Evolutionary conservation across 2,113 vertebrate genomes (phyloP).

Genomic region (Pelvicachromis taeniatus): DNA sequence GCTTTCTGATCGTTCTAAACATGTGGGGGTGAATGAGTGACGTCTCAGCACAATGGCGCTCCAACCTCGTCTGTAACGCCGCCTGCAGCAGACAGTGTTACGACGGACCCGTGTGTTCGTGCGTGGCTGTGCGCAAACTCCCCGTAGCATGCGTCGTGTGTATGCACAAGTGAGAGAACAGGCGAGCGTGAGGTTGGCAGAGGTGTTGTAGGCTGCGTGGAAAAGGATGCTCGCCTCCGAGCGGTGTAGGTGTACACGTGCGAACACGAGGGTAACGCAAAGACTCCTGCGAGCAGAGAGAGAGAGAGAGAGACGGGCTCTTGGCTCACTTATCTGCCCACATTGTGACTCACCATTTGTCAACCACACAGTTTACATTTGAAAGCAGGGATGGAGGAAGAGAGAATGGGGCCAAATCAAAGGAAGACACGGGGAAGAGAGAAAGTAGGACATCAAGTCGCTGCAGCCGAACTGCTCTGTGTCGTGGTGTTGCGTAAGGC

Average conservation of each 20-base stretch:
- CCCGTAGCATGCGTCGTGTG: background rate
- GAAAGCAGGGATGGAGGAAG: conserved; percentile 24
- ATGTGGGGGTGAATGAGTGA: conserved; percentile 43
- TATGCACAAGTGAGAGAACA: background rate
- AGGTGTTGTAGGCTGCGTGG: conserved; percentile 21
- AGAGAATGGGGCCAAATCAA: background rate
- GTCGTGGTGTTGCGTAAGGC: background rate
- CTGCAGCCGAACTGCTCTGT: background rate
- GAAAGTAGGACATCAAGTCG: conserved; percentile 13
- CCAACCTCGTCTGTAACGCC: conserved; percentile 13
- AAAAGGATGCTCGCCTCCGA: conserved; percentile 44
- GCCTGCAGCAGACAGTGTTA: background rate
- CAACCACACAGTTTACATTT: conserved; percentile 58
- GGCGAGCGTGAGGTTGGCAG: background rate
- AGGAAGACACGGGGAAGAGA: background rate
- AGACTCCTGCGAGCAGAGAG: conserved; percentile 43
- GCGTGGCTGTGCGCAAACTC: background rate
- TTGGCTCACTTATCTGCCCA: conserved; percentile 68
- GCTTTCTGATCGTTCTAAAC: background rate
- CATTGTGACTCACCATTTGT: conserved; percentile 68
- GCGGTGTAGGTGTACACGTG: conserved; percentile 62
- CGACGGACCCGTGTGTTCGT: background rate
- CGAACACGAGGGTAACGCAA: conserved; percentile 39
- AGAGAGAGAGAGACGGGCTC: conserved; percentile 36
- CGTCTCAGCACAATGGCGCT: background rate